Evolutionary conservation across 2,888 invertebrate genomes (phyloP).

Genomic region (Bombylius discolor): DNA sequence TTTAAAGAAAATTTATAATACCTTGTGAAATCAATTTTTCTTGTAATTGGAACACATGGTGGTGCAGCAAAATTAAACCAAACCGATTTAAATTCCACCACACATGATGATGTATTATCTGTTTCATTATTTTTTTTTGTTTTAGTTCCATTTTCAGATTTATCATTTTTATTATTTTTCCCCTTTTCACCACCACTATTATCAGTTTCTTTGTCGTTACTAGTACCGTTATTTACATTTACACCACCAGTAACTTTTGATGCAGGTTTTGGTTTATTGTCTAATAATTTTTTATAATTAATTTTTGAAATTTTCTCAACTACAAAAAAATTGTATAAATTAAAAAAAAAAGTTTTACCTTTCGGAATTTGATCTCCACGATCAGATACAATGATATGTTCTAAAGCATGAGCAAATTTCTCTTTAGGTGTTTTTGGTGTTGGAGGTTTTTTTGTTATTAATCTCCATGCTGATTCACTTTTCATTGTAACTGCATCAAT

Average conservation of each 20-base stretch:
- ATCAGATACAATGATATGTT: constrained; percentile 25
- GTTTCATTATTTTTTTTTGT: constrained; percentile 38
- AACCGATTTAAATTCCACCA: constrained; percentile 76
- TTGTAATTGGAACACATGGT: constrained; percentile 82
- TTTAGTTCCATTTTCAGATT: constrained; percentile 20
- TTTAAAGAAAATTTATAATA: constrained; percentile 21
- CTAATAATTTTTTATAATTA: not conserved
- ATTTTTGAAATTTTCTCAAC: too few species aligned
- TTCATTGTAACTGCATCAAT: constrained; percentile 14
- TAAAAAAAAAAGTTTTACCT: not conserved
- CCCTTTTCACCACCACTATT: constrained; percentile 34
- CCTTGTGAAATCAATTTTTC: constrained; percentile 89
- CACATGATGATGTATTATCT: constrained; percentile 66
- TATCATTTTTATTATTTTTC: constrained; percentile 29
- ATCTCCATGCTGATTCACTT: constrained; percentile 33
- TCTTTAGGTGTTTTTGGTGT: constrained; percentile 49
- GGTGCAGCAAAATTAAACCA: constrained; percentile 99
- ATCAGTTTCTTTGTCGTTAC: not conserved
- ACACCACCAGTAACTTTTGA: not conserved
- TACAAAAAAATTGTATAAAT: not conserved
- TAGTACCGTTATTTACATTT: not conserved
- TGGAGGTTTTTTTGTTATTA: constrained; percentile 40
- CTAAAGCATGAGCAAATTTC: constrained; percentile 33
- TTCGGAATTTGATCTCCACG: constrained; percentile 14
- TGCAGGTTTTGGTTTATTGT: constrained; percentile 7